A percentile compares a stretch with the other conserved stretches of the same genome.
Evolutionary conservation across 2,113 vertebrate species (phyloP).

Genomic region (Probosciger aterrimus): DNA sequence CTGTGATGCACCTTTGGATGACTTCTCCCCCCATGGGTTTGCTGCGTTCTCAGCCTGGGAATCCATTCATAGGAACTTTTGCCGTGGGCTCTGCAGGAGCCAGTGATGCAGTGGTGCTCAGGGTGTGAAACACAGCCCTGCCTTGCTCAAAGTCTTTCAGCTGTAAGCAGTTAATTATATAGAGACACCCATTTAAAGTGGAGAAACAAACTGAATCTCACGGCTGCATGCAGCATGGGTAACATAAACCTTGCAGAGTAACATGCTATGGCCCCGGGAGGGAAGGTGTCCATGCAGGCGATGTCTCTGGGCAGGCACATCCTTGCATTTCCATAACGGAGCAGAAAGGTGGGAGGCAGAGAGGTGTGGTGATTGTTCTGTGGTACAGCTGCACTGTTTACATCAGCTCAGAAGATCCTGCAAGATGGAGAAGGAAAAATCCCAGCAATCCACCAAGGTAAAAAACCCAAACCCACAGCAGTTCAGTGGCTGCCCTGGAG

Average conservation of each 20-base stretch:
- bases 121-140: not conserved
- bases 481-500: not conserved
- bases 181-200: not conserved
- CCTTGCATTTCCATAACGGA: not conserved
- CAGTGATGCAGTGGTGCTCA: not conserved
- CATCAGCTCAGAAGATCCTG: not conserved
- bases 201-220: not conserved
- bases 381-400: not conserved
- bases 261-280: not conserved
- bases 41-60: not conserved
- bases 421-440: not conserved
- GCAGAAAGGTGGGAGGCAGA: not conserved
- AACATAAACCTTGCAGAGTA: not conserved
- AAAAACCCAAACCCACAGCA: not conserved
- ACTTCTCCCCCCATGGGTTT: not conserved
- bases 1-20: not conserved
- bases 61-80: accelerated
- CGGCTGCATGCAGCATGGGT: not conserved
- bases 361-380: not conserved
- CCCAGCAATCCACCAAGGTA: not conserved
- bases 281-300: not conserved
- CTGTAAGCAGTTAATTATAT: not conserved
- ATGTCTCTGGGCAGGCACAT: not conserved
- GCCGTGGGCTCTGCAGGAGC: not conserved
- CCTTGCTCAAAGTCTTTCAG: not conserved